Evolutionary conservation across 1,140 invertebrate species (phyloP).

Genomic region (Papilio polyxenes): DNA sequence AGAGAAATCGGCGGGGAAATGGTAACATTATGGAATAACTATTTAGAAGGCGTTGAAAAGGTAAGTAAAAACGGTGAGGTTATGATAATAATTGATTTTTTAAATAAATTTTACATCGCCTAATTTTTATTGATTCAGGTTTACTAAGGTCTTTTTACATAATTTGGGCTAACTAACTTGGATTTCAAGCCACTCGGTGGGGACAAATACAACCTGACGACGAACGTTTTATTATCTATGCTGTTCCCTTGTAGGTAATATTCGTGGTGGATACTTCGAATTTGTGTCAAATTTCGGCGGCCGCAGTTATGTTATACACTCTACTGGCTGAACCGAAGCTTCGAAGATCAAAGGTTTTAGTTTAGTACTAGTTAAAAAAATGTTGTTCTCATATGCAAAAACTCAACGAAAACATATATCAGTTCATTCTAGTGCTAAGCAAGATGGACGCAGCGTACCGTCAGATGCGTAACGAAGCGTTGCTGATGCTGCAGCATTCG

Average conservation of each 20-base stretch:
- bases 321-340: constrained; percentile 86
- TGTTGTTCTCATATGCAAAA: not conserved
- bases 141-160: too few species aligned
- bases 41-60: constrained; percentile 85
- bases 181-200: too few species aligned
- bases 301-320: constrained; percentile 87
- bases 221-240: too few species aligned
- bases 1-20: constrained; percentile 89
- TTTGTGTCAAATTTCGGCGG: constrained; percentile 90
- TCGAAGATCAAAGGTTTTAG: constrained; percentile 81
- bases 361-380: not conserved
- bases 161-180: too few species aligned
- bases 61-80: constrained; percentile 59
- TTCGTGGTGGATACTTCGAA: constrained; percentile 90
- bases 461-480: constrained; percentile 90
- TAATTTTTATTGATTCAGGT: not conserved
- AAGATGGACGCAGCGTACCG: constrained; percentile 92
- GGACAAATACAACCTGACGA: too few species aligned
- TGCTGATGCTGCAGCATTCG: constrained; percentile 82
- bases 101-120: not conserved
- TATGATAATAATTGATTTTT: not conserved
- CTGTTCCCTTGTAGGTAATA: constrained; percentile 74
- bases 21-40: constrained; percentile 89
- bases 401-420: not conserved
- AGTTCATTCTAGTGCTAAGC: constrained; percentile 87